A percentile compares a stretch with the other conserved stretches of the same genome.
These are phyloP conservation scores for Eonycteris spelaea DNA, from an alignment of 2,113 vertebrate genomes.

Conservation along the genomic window DNA sequence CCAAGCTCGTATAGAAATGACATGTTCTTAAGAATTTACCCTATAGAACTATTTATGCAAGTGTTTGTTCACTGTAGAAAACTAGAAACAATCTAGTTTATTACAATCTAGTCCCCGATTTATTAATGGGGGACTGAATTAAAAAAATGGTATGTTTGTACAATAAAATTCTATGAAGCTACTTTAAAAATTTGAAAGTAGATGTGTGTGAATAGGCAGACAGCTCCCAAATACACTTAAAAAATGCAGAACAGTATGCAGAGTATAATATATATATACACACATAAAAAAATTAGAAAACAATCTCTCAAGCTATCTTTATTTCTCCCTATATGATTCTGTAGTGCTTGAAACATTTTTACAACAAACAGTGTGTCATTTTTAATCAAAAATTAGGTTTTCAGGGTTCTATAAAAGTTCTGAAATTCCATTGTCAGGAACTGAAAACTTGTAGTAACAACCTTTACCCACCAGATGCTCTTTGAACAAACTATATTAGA, in stretches of 20 bases:
- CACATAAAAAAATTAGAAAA: not conserved
- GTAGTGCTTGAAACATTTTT: not conserved
- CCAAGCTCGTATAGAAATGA: not conserved
- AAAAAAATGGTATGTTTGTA: not conserved
- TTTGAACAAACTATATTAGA: not conserved
- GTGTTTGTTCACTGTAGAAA: not conserved
- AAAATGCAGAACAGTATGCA: not conserved
- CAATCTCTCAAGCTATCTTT: not conserved
- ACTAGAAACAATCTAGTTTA: not conserved
- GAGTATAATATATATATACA: not conserved
- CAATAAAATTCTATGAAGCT: not conserved
- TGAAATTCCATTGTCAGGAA: not conserved
- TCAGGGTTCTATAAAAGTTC: not conserved
- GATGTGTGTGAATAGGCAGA: not conserved
- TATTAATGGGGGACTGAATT: not conserved
- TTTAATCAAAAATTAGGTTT: not conserved
- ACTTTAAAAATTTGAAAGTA: not conserved
- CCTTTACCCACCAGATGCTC: not conserved
- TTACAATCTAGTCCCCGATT: too few species aligned
- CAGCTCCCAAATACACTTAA: not conserved
- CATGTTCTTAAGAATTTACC: not conserved
- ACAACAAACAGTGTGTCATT: not conserved
- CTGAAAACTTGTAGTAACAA: not conserved
- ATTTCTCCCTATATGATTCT: not conserved
- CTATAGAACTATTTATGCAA: not conserved